Conservation (phyloP, 2,797 vertebrate genomes). For the Notolepis coatsorum region DNA sequence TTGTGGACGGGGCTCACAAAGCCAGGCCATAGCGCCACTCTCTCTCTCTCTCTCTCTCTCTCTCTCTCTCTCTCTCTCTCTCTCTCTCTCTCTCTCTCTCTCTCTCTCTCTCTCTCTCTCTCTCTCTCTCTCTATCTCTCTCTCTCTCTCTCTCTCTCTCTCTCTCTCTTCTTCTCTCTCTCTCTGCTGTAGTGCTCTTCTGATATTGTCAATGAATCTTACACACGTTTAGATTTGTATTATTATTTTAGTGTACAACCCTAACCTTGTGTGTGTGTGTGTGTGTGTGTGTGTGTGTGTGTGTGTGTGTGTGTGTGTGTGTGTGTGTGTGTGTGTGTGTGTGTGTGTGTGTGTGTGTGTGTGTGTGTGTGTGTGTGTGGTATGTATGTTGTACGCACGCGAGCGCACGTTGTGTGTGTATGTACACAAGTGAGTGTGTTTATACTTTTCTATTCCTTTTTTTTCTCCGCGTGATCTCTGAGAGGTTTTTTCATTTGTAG, state of each 20-base stretch:
- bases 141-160: constrained; percentile 38
- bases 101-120: constrained; percentile 42
- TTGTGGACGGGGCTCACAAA: constrained; percentile 13
- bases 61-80: constrained; percentile 49
- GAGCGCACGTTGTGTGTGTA: too few relatives aligned
- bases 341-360: too few relatives aligned
- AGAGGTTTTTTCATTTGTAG: constrained; percentile 26
- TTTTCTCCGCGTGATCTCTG: constrained; percentile 11
- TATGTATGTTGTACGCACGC: too few relatives aligned
- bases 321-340: too few relatives aligned
- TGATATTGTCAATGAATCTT: constrained; percentile 70
- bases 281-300: too few relatives aligned
- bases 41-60: constrained; percentile 6
- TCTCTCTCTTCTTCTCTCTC: constrained; percentile 37
- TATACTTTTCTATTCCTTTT: constrained; percentile 30
- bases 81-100: constrained; percentile 25
- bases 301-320: too few relatives aligned
- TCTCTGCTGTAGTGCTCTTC: constrained; percentile 63
- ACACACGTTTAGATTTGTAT: constrained; percentile 18
- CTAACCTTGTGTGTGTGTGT: too few relatives aligned
- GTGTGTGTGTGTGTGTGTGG: too few relatives aligned
- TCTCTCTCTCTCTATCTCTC: constrained; percentile 25
- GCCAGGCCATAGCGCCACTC: not conserved
- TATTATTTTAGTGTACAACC: constrained; percentile 31
- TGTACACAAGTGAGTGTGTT: constrained; percentile 30